These are phyloP conservation scores for Carcinoscorpius rotundicauda DNA, from an alignment of 1,140 invertebrate genomes.

Conservation along the genomic window DNA sequence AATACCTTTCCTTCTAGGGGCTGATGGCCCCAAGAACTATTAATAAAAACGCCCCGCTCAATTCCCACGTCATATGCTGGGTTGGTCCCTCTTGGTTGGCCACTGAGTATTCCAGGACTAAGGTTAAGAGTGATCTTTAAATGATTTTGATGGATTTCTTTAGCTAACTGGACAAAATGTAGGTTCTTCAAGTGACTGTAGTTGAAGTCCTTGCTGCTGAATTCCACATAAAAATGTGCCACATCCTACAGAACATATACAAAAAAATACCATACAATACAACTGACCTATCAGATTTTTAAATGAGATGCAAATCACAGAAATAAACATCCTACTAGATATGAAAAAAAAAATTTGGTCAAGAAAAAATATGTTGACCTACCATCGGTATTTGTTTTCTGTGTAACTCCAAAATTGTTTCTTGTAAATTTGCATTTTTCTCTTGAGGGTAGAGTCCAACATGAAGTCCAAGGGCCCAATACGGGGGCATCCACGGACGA, in stretches of 20 bases:
- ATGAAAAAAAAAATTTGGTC: too few species aligned
- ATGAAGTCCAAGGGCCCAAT: slow-evolving; percentile 32
- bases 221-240: slow-evolving; percentile 1
- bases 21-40: slow-evolving; percentile 12
- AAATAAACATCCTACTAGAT: too few species aligned
- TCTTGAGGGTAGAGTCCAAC: not conserved
- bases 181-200: slow-evolving; percentile 28
- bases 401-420: too few species aligned
- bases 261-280: too few species aligned
- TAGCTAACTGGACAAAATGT: slow-evolving; percentile 31
- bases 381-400: too few species aligned
- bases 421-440: too few species aligned
- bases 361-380: too few species aligned
- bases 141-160: slow-evolving; percentile 28
- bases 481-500: slow-evolving; percentile 27
- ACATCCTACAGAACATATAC: too few species aligned
- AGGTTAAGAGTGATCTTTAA: slow-evolving; percentile 27
- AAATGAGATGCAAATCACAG: too few species aligned
- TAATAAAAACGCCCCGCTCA: slow-evolving; percentile 25
- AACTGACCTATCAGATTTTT: too few species aligned
- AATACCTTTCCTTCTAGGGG: slow-evolving; percentile 18
- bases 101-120: slow-evolving; percentile 27
- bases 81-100: slow-evolving; percentile 22
- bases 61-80: slow-evolving; percentile 25
- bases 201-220: slow-evolving; percentile 32